These are phyloP conservation scores for Adelges cooleyi DNA, from an alignment of 1,140 invertebrate genomes.

Conservation along the genomic window DNA sequence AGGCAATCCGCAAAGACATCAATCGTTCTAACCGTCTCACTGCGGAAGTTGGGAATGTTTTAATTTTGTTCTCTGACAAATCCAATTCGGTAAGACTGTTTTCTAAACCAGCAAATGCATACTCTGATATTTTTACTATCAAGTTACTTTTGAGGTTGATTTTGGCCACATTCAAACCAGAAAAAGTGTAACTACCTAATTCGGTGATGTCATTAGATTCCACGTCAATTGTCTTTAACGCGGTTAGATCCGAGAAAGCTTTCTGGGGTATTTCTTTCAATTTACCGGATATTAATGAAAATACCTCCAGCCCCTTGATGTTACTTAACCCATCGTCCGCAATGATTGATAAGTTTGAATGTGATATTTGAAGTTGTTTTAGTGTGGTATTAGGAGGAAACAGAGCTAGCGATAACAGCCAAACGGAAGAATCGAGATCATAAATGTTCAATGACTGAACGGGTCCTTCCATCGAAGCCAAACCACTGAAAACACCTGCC, in stretches of 20 bases:
- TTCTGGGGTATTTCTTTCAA: conserved; percentile 68
- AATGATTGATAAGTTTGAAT: conserved; percentile 25
- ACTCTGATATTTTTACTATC: conserved; percentile 63
- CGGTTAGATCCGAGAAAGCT: conserved; percentile 57
- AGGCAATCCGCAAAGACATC: conserved; percentile 59
- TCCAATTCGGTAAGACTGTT: conserved; percentile 67
- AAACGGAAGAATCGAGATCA: conserved; percentile 64
- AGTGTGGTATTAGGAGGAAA: conserved; percentile 62
- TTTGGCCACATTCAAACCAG: conserved; percentile 66
- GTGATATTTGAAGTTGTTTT: conserved; percentile 38
- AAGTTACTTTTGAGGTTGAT: conserved; percentile 74
- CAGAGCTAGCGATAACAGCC: conserved; percentile 52
- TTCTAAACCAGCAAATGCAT: conserved; percentile 74
- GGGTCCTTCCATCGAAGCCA: conserved; percentile 44
- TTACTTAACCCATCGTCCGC: conserved; percentile 34
- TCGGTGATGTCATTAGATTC: conserved; percentile 73
- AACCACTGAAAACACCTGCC: conserved; percentile 42
- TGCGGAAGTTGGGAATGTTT: conserved; percentile 65
- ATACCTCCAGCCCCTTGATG: conserved; percentile 61
- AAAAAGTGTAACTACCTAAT: conserved; percentile 74
- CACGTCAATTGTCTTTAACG: conserved; percentile 65
- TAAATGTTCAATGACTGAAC: conserved; percentile 79
- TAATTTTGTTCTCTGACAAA: conserved; percentile 73
- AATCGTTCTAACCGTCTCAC: conserved; percentile 62
- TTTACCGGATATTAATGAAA: conserved; percentile 69